Evolutionary conservation across 2,113 vertebrate genomes (phyloP).

Genomic region (Gymnarchus niloticus): DNA sequence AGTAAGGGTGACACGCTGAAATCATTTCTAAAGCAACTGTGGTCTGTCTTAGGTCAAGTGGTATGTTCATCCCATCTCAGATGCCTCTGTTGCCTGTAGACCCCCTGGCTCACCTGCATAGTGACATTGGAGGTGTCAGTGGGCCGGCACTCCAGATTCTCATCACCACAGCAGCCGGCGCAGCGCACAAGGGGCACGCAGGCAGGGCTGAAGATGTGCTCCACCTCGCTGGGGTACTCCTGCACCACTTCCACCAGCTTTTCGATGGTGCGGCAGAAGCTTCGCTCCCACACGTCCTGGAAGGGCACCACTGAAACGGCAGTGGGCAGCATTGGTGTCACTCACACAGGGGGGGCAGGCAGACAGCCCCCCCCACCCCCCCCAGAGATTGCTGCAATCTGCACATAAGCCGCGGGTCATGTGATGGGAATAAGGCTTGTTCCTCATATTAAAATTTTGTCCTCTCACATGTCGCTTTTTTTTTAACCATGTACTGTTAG

Average conservation of each 20-base stretch:
- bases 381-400: not conserved
- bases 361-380: too few relatives aligned
- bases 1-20: not conserved
- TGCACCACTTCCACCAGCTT: slow-evolving; percentile 78
- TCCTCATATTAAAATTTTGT: not conserved
- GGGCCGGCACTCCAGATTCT: slow-evolving; percentile 78
- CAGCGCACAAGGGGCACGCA: slow-evolving; percentile 85
- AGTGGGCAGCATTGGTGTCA: not conserved
- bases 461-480: not conserved
- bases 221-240: slow-evolving; percentile 81
- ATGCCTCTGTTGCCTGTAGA: not conserved
- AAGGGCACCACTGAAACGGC: slow-evolving; percentile 73
- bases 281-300: slow-evolving; percentile 85
- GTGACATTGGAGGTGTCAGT: slow-evolving; percentile 72
- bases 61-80: not conserved
- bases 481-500: not conserved
- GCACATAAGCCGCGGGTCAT: slow-evolving; percentile 11
- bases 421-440: slow-evolving; percentile 13
- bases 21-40: not conserved
- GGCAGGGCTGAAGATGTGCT: slow-evolving; percentile 85
- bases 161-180: slow-evolving; percentile 84
- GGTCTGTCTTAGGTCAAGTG: not conserved
- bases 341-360: not conserved
- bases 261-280: slow-evolving; percentile 85
- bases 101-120: slow-evolving; percentile 74